Percentiles rank a stretch among this genome's conserved stretches.
Conservation (phyloP, 2,888 invertebrate genomes). For the Antheraea yamamai region DNA sequence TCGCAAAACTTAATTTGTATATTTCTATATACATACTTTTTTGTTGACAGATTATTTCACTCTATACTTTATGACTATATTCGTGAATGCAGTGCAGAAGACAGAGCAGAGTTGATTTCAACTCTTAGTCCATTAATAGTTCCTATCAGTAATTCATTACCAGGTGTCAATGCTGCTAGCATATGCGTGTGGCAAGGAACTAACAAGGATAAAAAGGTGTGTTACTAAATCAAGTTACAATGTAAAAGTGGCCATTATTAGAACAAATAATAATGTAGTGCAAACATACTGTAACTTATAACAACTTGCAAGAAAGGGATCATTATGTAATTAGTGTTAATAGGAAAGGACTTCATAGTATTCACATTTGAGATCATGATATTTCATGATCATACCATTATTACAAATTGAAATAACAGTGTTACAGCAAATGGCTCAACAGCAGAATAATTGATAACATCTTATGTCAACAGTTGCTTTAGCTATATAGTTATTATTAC, state of each 20-base stretch:
- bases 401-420: no score
- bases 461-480: no score
- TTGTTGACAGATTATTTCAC: conserved; percentile 85
- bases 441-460: no score
- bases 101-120: conserved; percentile 88
- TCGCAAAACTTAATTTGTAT: neutral
- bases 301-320: no score
- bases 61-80: conserved; percentile 92
- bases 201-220: conserved; percentile 88
- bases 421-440: no score
- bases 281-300: no score
- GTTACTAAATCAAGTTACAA: neutral
- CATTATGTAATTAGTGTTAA: no score
- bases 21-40: neutral
- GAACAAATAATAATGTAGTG: no score
- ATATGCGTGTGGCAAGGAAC: conserved; percentile 94
- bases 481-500: no score
- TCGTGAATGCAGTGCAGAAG: conserved; percentile 85
- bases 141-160: conserved; percentile 87
- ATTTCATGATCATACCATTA: no score
- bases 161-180: conserved; percentile 91
- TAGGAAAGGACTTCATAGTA: no score
- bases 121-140: conserved; percentile 86
- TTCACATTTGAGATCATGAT: no score
- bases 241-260: neutral